These are phyloP conservation scores for Molanna angustata DNA, from an alignment of 2,888 invertebrate genomes.

Conservation along the genomic window DNA sequence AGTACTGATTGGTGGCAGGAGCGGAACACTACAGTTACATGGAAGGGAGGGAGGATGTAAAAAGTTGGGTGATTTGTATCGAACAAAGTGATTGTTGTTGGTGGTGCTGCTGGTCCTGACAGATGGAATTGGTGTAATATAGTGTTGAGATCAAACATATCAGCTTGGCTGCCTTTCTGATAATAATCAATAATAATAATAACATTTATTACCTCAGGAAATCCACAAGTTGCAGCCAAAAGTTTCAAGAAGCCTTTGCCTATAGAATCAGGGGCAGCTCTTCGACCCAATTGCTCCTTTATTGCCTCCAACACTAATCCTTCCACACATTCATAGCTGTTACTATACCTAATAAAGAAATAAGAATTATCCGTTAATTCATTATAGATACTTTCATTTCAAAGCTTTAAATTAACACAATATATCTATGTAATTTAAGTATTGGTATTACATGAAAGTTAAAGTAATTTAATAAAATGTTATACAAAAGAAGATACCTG, in stretches of 20 bases:
- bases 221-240: slow-evolving; percentile 80
- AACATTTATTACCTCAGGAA: slow-evolving; percentile 80
- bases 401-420: not conserved
- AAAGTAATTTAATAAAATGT: not conserved
- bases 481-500: slow-evolving; percentile 38
- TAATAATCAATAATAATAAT: too few relatives aligned
- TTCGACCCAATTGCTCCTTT: slow-evolving; percentile 80
- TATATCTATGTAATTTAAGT: not conserved
- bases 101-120: too few relatives aligned
- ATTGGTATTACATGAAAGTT: too few relatives aligned
- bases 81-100: too few relatives aligned
- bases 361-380: not conserved
- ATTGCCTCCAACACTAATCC: slow-evolving; percentile 81
- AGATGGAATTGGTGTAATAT: too few relatives aligned
- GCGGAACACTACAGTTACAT: too few relatives aligned
- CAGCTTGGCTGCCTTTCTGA: too few relatives aligned
- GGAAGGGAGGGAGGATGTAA: too few relatives aligned
- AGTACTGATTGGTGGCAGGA: too few relatives aligned
- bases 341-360: slow-evolving; percentile 43
- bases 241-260: slow-evolving; percentile 86
- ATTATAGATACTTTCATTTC: not conserved
- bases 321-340: slow-evolving; percentile 66
- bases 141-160: too few relatives aligned
- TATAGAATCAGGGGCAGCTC: slow-evolving; percentile 83
- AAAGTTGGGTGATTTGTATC: too few relatives aligned